Evolutionary conservation across 1,140 invertebrate species (phyloP).

Genomic region (Zaprionus africanus): DNA sequence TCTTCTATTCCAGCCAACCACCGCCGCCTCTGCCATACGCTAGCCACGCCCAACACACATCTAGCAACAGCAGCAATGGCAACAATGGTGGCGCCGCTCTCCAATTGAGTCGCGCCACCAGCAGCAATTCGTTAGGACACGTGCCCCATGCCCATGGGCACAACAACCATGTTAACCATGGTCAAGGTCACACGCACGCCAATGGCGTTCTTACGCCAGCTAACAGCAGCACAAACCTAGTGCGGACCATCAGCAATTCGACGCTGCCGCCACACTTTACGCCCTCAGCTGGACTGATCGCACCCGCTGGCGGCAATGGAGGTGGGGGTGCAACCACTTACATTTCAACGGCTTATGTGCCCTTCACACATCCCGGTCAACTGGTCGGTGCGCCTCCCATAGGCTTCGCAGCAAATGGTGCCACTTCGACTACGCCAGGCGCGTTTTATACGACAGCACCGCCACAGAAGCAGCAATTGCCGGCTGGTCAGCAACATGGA

Average conservation of each 20-base stretch:
- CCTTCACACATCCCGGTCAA: slow-evolving; percentile 43
- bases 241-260: slow-evolving; percentile 48
- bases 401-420: slow-evolving; percentile 51
- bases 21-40: slow-evolving; percentile 28
- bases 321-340: slow-evolving; percentile 30
- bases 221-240: slow-evolving; percentile 49
- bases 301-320: slow-evolving; percentile 42
- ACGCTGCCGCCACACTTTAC: slow-evolving; percentile 53
- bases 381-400: slow-evolving; percentile 54
- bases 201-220: slow-evolving; percentile 56
- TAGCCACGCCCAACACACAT: slow-evolving; percentile 42
- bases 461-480: slow-evolving; percentile 48
- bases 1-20: slow-evolving; percentile 51
- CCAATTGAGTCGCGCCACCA: slow-evolving; percentile 71
- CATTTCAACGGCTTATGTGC: slow-evolving; percentile 54
- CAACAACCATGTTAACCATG: slow-evolving; percentile 30
- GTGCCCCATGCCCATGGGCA: slow-evolving; percentile 22
- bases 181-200: slow-evolving; percentile 43
- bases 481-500: slow-evolving; percentile 40
- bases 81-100: slow-evolving; percentile 64
- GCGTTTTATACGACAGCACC: slow-evolving; percentile 40
- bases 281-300: slow-evolving; percentile 71
- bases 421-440: slow-evolving; percentile 21
- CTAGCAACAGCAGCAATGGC: slow-evolving; percentile 51
- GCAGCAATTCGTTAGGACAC: slow-evolving; percentile 55